Evolutionary conservation across 2,113 vertebrate species (phyloP), one percentile per base, ranked within the genome.

Genomic region (Anser brachyrhynchus): DNA sequence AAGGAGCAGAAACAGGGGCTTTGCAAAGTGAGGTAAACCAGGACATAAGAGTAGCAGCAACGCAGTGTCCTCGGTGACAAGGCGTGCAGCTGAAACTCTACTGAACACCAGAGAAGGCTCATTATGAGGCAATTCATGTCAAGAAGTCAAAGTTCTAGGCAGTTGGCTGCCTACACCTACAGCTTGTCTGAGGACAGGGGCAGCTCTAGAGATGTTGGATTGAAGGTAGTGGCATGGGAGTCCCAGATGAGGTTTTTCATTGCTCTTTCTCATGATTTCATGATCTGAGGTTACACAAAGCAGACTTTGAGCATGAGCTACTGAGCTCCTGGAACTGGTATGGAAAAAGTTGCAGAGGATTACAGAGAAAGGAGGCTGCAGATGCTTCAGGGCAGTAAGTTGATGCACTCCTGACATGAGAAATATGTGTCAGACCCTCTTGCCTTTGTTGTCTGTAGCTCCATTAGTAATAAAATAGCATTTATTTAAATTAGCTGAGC

Each of bases 151-250:
- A 52, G 8, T 44, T 28, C 71, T 52, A 57, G 4, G 29, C 3
- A 65, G 15, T 18, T 6, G n/a, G n/a, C 18, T 84, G 23, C 5
- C 26, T 35, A 21, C 11, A 17, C 6, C 11, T 39, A 33, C 31
- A 33, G 19, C 58, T 13, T 9, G 22, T 25, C 25, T 12, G 8
- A 37, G 57, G 29, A n/a, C 22, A 28, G 33, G 35, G 14, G n/a
- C 18, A 23, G 21, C 1, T 59, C 29, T 37, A 23, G 28, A 23
- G 52, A 3, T 1, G 1, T 0, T 43, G 8, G 19, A 21, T 12
- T 22, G 43, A 69, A 20, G 2, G 19, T 44, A 13, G 10, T 69
- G 43, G 21, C 10, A 9, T 26, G 4, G 14, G 7, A 6, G 9
- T 4, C n/a, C 17, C 44, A 61, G 33, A 4, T 8, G 13, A 52